A percentile compares a stretch with the other conserved stretches of the same genome.
phyloP scores from a whole-genome alignment of 92 coral and sea anemone genomes.

The Heteractis magnifica region DNA sequence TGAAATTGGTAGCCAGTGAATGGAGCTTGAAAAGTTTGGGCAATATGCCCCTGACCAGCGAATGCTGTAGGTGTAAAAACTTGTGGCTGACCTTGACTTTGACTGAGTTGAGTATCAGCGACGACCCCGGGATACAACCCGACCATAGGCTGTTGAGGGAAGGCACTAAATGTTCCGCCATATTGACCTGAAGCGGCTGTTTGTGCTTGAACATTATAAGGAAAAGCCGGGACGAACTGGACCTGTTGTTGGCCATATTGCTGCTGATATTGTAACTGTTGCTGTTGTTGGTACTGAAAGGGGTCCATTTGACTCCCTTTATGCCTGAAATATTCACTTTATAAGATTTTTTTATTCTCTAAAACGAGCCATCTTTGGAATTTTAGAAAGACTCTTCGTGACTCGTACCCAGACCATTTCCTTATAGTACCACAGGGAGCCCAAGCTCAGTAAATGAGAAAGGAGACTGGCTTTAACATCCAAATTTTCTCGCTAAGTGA shows the following conservation, averaged over 20 bases:
- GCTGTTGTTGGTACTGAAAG: conserved; percentile 82
- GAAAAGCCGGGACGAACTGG: conserved; percentile 52
- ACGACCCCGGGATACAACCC: conserved; percentile 18
- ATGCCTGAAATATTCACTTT: background rate
- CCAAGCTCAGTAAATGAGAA: background rate
- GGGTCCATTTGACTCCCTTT: conserved; percentile 66
- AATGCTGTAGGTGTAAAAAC: conserved; percentile 34
- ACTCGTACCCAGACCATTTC: background rate
- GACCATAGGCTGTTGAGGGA: conserved; percentile 42
- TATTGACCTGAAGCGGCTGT: conserved; percentile 46
- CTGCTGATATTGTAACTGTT: conserved; percentile 72
- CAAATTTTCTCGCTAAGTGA: too few species aligned
- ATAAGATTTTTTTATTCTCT: background rate
- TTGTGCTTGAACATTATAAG: conserved; percentile 57
- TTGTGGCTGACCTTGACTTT: conserved; percentile 37
- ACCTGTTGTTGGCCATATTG: conserved; percentile 71
- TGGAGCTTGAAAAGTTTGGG: conserved; percentile 26
- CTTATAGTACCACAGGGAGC: background rate
- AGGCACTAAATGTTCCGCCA: conserved; percentile 37
- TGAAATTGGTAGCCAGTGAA: conserved; percentile 38
- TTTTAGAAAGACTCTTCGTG: background rate
- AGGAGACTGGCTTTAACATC: background rate
- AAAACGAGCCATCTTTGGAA: background rate
- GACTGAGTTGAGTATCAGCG: conserved; percentile 32
- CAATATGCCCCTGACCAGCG: conserved; percentile 31